Evolutionary conservation across 2,888 invertebrate genomes (phyloP).

Genomic region (Caenorhabditis sp.): DNA sequence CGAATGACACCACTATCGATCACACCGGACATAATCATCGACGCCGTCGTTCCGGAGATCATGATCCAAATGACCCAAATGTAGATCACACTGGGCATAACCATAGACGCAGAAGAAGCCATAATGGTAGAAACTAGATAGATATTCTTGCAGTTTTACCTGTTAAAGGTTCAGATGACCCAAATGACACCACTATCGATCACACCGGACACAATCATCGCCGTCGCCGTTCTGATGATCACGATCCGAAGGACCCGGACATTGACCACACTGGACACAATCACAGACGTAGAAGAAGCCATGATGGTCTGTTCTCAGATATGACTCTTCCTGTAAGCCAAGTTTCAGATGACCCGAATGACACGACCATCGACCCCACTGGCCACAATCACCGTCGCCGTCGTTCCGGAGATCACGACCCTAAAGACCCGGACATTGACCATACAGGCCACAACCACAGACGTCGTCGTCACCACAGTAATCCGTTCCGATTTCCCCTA

Average conservation of each 20-base stretch:
- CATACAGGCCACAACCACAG: slow-evolving; percentile 44
- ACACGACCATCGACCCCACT: slow-evolving; percentile 56
- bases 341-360: slow-evolving; percentile 22
- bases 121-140: slow-evolving; percentile 5
- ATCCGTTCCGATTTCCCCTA: not conserved
- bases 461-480: slow-evolving; percentile 31
- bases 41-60: slow-evolving; percentile 36
- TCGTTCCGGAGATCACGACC: slow-evolving; percentile 50
- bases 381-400: slow-evolving; percentile 61
- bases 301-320: slow-evolving; percentile 1
- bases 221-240: slow-evolving; percentile 49
- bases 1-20: slow-evolving; percentile 62
- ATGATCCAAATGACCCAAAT: slow-evolving; percentile 61
- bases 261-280: slow-evolving; percentile 68
- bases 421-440: slow-evolving; percentile 54
- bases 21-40: slow-evolving; percentile 65
- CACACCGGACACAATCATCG: slow-evolving; percentile 68
- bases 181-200: slow-evolving; percentile 64
- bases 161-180: slow-evolving; percentile 25
- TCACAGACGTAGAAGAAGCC: slow-evolving; percentile 43
- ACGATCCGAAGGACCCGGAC: slow-evolving; percentile 65
- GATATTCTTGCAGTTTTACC: not conserved
- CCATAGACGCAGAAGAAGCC: slow-evolving; percentile 42
- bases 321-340: too few relatives aligned
- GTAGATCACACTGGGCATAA: slow-evolving; percentile 67